Evolutionary conservation across 2,888 invertebrate genomes (phyloP).

Genomic region (Lordiphosa fenestrarum): DNA sequence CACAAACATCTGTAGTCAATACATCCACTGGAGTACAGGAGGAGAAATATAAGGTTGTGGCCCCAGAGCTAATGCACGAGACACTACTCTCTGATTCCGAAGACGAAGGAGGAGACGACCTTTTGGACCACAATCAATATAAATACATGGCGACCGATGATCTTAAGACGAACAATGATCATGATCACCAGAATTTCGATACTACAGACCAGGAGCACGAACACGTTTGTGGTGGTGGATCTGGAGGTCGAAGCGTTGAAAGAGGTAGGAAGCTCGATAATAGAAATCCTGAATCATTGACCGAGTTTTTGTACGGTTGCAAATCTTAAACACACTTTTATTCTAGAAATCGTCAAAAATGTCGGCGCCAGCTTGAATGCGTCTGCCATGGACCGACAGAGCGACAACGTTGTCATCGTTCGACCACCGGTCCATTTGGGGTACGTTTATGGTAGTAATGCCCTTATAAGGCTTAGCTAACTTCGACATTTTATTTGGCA

Average conservation of each 20-base stretch:
- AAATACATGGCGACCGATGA: conserved; percentile 91
- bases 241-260: conserved; percentile 29
- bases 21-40: conserved; percentile 83
- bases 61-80: conserved; percentile 99
- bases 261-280: conserved; percentile 35
- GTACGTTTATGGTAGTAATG: conserved; percentile 79
- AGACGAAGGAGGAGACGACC: conserved; percentile 94
- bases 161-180: conserved; percentile 85
- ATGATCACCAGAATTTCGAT: conserved; percentile 87
- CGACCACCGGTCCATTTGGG: conserved; percentile 85
- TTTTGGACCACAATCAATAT: conserved; percentile 84
- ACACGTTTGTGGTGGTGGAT: conserved; percentile 58
- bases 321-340: background rate
- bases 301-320: no score
- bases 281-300: background rate
- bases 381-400: conserved; percentile 73
- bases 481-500: conserved; percentile 70
- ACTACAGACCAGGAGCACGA: conserved; percentile 84
- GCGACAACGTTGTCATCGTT: conserved; percentile 84
- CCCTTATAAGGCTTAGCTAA: background rate
- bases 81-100: conserved; percentile 99
- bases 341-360: conserved; percentile 5
- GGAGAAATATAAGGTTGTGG: conserved; percentile 98
- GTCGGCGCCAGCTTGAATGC: conserved; percentile 51
- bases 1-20: conserved; percentile 87